Conservation (phyloP, 2,888 invertebrate species). For the Nyleta sp. region DNA sequence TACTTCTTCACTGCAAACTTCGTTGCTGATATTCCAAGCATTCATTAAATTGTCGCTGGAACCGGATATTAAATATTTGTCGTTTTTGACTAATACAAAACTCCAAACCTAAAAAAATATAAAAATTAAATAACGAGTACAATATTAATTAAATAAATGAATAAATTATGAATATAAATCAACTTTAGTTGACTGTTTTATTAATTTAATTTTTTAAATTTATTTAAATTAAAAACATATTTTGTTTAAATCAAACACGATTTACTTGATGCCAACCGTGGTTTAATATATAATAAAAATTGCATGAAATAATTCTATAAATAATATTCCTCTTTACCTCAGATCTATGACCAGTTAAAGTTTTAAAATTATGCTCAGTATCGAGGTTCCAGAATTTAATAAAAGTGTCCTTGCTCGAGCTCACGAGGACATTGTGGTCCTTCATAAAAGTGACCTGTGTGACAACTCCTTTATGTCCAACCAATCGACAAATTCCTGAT, state of each 20-base stretch:
- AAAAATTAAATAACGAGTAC: slow-evolving; percentile 30
- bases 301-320: slow-evolving; percentile 21
- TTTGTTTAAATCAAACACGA: no score
- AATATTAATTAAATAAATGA: not conserved
- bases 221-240: no score
- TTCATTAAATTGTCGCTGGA: slow-evolving; percentile 92
- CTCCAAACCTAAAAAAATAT: slow-evolving; percentile 89
- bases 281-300: no score
- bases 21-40: slow-evolving; percentile 90
- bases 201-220: no score
- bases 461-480: slow-evolving; percentile 95
- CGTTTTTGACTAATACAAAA: slow-evolving; percentile 90
- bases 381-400: slow-evolving; percentile 99
- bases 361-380: slow-evolving; percentile 97
- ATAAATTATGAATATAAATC: no score
- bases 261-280: no score
- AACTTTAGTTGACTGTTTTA: no score
- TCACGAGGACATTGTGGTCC: slow-evolving; percentile 88
- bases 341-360: slow-evolving; percentile 93
- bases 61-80: slow-evolving; percentile 93
- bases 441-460: slow-evolving; percentile 91
- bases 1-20: slow-evolving; percentile 82
- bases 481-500: slow-evolving; percentile 93
- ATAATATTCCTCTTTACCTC: slow-evolving; percentile 84
- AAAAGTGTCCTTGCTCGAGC: slow-evolving; percentile 96